These are phyloP conservation scores for Recurvirostra avosetta DNA, from an alignment of 2,113 vertebrate species.

Conservation along the genomic window DNA sequence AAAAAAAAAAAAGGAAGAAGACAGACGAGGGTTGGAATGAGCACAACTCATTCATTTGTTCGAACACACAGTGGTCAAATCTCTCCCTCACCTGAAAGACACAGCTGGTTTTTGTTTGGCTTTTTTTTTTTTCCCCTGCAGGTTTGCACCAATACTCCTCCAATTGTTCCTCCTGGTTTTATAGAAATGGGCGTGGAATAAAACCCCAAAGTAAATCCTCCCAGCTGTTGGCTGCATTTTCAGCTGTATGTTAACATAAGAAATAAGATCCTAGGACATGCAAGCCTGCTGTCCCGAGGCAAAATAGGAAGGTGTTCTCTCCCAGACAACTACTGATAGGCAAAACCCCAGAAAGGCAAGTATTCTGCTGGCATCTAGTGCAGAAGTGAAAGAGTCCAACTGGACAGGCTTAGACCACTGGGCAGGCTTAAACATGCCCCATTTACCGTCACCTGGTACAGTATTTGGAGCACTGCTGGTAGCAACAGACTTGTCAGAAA, in stretches of 20 bases:
- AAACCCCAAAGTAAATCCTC: not conserved
- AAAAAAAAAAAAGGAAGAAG: not conserved
- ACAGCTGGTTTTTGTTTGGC: not conserved
- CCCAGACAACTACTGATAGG: not conserved
- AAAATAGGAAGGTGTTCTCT: not conserved
- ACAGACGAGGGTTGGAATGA: not conserved
- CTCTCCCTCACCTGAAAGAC: not conserved
- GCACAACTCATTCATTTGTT: not conserved
- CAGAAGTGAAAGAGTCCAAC: not conserved
- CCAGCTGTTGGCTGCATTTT: not conserved
- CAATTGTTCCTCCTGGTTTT: not conserved
- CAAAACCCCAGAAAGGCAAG: not conserved
- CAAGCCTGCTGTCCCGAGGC: not conserved
- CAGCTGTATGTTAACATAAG: not conserved
- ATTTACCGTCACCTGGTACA: not conserved
- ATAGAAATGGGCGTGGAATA: not conserved
- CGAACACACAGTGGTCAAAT: not conserved
- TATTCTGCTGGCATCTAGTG: not conserved
- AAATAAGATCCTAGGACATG: not conserved
- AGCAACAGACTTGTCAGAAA: not conserved
- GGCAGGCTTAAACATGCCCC: not conserved
- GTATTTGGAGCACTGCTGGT: not conserved
- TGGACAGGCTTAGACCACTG: not conserved
- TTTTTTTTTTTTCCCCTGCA: not conserved
- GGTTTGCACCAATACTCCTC: not conserved